A percentile compares a stretch with the other conserved stretches of the same genome.
Evolutionary conservation across 2,888 invertebrate species (phyloP).

Genomic region (Ornithoptera alexandrae): DNA sequence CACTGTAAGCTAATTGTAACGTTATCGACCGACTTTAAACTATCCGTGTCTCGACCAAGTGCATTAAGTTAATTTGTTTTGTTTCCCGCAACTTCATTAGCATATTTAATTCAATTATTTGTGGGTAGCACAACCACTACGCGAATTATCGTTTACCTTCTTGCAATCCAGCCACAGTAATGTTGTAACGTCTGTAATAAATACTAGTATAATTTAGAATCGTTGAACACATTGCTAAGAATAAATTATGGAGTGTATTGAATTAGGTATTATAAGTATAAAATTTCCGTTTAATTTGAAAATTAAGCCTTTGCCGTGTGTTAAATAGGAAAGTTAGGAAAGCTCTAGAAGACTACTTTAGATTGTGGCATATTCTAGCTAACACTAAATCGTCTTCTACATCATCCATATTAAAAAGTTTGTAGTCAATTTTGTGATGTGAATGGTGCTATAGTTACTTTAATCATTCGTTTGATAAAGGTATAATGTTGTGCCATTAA

Average conservation of each 20-base stretch:
- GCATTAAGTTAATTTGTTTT: constrained; percentile 1
- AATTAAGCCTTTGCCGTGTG: not conserved
- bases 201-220: not conserved
- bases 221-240: not conserved
- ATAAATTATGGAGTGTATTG: too few species aligned
- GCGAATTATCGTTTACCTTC: not conserved
- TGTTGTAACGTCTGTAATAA: not conserved
- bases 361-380: too few species aligned
- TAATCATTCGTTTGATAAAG: too few species aligned
- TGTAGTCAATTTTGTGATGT: too few species aligned
- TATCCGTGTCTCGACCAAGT: not conserved
- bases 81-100: not conserved
- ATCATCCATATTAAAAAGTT: too few species aligned
- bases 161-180: not conserved
- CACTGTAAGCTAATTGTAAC: constrained; percentile 21
- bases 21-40: constrained; percentile 2
- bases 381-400: too few species aligned
- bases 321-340: too few species aligned
- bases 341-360: too few species aligned
- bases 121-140: not conserved
- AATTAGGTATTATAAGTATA: too few species aligned
- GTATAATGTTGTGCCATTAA: too few species aligned
- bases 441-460: too few species aligned
- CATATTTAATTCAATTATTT: constrained; percentile 1
- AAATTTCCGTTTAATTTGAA: not conserved